These are phyloP conservation scores for Euleptes europaea DNA, from an alignment of 2,113 vertebrate genomes.

Conservation along the genomic window DNA sequence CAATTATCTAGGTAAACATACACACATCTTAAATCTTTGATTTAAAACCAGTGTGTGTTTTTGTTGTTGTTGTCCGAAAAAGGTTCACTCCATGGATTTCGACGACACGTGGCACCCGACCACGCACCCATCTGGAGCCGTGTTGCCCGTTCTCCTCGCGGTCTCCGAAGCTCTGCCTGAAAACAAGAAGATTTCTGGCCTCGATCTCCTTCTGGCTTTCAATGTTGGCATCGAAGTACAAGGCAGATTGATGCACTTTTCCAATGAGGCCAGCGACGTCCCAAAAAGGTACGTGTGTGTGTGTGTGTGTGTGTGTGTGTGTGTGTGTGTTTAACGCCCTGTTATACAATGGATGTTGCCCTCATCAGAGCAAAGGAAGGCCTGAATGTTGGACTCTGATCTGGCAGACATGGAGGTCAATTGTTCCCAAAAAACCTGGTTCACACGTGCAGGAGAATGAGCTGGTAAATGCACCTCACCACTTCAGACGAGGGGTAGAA, in stretches of 20 bases:
- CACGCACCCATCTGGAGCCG: constrained; percentile 92
- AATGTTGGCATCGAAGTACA: constrained; percentile 92
- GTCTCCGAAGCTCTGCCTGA: constrained; percentile 76
- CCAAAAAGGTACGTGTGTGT: constrained; percentile 81
- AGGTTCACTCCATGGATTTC: constrained; percentile 98
- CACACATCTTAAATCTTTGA: background rate
- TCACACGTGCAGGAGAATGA: background rate
- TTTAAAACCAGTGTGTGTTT: background rate
- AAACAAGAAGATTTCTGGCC: constrained; percentile 79
- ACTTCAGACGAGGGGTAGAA: too few species aligned
- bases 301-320: constrained; percentile 70
- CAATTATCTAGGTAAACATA: too few species aligned
- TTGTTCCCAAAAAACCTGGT: too few species aligned
- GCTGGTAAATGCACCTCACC: background rate
- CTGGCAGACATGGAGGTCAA: background rate
- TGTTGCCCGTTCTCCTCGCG: constrained; percentile 85
- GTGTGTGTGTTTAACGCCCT: too few species aligned
- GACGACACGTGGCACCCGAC: constrained; percentile 95
- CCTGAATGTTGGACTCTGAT: too few species aligned
- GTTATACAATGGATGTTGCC: too few species aligned
- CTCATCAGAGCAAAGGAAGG: too few species aligned
- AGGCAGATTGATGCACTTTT: constrained; percentile 87
- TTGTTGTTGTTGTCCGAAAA: background rate
- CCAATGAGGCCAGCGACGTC: constrained; percentile 88
- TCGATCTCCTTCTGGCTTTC: constrained; percentile 91